Base-by-base conservation (phyloP, 2,888 invertebrate species). In the Himalopsyche anomala region DNA sequence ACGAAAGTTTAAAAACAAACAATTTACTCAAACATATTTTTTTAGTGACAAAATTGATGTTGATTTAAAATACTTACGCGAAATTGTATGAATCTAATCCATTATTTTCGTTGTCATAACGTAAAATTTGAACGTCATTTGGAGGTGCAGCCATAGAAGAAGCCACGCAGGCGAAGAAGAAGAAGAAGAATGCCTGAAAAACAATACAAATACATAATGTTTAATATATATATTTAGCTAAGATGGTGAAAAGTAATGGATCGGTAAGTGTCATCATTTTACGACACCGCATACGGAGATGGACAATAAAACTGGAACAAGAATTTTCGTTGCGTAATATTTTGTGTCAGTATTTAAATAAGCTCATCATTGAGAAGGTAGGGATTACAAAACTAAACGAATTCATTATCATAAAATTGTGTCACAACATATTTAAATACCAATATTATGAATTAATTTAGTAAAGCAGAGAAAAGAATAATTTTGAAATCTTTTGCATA, bases 31-130 rank as follows among this genome's bases (percentile, higher is more conserved):
- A n/a, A n/a, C n/a, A n/a, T n/a, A n/a, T n/a, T n/a, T n/a, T 8
- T 80, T 6, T 80, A 0, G 40, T 15, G 81, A 0, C 1, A 79
- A 74, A 15, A 74, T 19, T n/a, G 36, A 28, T 56, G 56, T 56
- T 28, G 36, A 82, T 55, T 89, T 81, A 28, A 0, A 28, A 28
- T 28, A 88, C 91, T 89, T 90, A 93, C 93, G 89, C 89, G 84
- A 89, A 93, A 85, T 88, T 91, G 89, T 92, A 93, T 12, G 90
- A 89, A 80, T 92, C 93, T 40, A 92, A 89, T 87, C 92, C 93
- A 87, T 91, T 91, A 87, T 92, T 92, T 86, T 92, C 91, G 2
- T 90, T 89, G n/a, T 91, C 91, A 74, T 89, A 91, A 85, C 90
- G 90, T 62, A 92, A 83, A 51, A 92, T 89, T 88, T 92, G 91